Evolutionary conservation across 2,888 invertebrate species (phyloP).

Genomic region (Herminia tarsipennalis): DNA sequence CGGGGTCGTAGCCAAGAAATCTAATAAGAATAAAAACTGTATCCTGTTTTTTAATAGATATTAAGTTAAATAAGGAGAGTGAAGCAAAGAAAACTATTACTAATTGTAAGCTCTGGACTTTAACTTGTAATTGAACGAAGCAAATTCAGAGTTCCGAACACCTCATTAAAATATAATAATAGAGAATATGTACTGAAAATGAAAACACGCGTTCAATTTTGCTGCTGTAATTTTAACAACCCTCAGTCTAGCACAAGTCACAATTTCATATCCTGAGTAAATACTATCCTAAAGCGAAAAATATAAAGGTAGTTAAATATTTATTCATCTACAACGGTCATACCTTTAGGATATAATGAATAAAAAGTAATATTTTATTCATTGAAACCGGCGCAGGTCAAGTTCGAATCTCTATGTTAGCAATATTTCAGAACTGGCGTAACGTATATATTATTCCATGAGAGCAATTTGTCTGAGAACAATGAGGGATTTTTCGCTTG

Average conservation of each 20-base stretch:
- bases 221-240: too few species aligned
- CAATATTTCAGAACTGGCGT: slow-evolving; percentile 53
- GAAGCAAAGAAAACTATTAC: too few species aligned
- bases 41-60: too few species aligned
- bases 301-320: slow-evolving; percentile 38
- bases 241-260: background rate
- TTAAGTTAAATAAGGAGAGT: too few species aligned
- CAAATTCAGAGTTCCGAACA: too few species aligned
- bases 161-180: too few species aligned
- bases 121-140: too few species aligned
- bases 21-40: too few species aligned
- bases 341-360: slow-evolving; percentile 40
- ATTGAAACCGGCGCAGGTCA: slow-evolving; percentile 37
- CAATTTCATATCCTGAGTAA: slow-evolving; percentile 17
- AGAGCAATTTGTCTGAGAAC: slow-evolving; percentile 75
- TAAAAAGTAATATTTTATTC: slow-evolving; percentile 48
- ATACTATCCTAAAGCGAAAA: slow-evolving; percentile 19
- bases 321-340: slow-evolving; percentile 30
- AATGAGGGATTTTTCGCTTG: slow-evolving; percentile 77
- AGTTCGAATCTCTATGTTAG: slow-evolving; percentile 39
- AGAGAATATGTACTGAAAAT: too few species aligned
- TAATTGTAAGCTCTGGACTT: too few species aligned
- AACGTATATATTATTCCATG: slow-evolving; percentile 61
- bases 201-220: slow-evolving; percentile 14
- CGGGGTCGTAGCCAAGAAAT: too few species aligned